A percentile compares a stretch with the other conserved stretches of the same genome.
phyloP scores from a whole-genome alignment of 1,140 invertebrate genomes.

The Conus betulinus region DNA sequence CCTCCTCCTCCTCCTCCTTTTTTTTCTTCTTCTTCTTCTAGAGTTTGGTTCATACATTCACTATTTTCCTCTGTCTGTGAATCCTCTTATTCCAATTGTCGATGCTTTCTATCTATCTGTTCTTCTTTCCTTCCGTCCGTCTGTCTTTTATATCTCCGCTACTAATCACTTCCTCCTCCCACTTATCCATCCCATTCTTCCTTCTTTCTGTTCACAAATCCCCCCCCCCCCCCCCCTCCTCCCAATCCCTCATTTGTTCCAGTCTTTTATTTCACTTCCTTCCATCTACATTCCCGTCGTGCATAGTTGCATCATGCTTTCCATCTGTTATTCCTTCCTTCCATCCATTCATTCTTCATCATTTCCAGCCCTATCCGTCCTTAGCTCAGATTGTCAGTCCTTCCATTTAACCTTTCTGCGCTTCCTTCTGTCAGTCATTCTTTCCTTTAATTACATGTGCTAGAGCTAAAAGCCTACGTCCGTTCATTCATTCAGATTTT shows the following conservation, averaged over 20 bases:
- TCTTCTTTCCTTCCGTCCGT: background rate
- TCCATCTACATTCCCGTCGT: background rate
- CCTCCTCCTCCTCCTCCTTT: conserved; percentile 1
- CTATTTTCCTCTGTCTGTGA: no score
- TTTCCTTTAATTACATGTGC: no score
- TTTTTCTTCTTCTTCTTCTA: background rate
- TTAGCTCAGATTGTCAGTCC: background rate
- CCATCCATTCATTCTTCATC: background rate
- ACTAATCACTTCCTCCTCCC: no score
- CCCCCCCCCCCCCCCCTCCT: background rate
- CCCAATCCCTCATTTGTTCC: background rate
- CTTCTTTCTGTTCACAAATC: background rate
- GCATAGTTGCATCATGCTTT: background rate
- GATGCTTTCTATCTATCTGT: background rate
- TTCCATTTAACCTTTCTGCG: no score
- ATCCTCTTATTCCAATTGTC: no score
- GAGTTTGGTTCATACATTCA: no score
- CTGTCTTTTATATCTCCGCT: background rate
- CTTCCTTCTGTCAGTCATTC: no score
- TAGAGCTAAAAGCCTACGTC: background rate
- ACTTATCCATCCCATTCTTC: no score
- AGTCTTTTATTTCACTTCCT: background rate
- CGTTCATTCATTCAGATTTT: background rate
- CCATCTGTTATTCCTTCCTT: background rate
- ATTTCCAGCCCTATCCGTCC: background rate